Evolutionary conservation across 2,113 vertebrate genomes (phyloP).

Genomic region (Campylomormyrus numenius): DNA sequence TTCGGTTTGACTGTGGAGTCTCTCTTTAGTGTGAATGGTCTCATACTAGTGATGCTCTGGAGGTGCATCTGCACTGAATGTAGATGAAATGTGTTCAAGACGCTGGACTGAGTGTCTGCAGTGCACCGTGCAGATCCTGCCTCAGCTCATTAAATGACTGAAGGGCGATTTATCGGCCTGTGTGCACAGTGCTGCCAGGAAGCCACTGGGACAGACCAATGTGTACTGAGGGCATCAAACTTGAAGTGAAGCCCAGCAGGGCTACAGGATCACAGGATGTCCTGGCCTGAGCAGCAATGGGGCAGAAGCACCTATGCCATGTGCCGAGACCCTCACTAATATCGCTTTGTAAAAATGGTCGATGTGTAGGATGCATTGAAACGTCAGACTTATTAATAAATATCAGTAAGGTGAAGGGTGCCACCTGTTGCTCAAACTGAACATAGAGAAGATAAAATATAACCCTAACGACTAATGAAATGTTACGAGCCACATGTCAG

Average conservation of each 20-base stretch:
- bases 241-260: background rate
- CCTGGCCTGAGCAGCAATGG: background rate
- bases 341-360: background rate
- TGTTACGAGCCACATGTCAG: background rate
- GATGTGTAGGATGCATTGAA: background rate
- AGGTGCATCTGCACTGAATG: background rate
- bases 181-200: background rate
- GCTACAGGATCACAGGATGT: background rate
- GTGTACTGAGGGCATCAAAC: background rate
- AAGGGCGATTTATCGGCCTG: background rate
- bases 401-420: background rate
- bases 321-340: background rate
- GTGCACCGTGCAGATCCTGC: background rate
- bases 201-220: background rate
- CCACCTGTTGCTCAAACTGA: background rate
- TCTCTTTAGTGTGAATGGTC: background rate
- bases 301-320: background rate
- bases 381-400: background rate
- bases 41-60: background rate
- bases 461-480: background rate
- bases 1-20: slow-evolving; percentile 6
- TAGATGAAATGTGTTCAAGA: background rate
- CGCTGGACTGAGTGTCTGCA: background rate
- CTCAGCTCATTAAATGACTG: background rate
- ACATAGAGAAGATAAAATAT: background rate